Evolutionary conservation across 1,140 invertebrate genomes (phyloP).

Genomic region (Drosophila lacteicornis): DNA sequence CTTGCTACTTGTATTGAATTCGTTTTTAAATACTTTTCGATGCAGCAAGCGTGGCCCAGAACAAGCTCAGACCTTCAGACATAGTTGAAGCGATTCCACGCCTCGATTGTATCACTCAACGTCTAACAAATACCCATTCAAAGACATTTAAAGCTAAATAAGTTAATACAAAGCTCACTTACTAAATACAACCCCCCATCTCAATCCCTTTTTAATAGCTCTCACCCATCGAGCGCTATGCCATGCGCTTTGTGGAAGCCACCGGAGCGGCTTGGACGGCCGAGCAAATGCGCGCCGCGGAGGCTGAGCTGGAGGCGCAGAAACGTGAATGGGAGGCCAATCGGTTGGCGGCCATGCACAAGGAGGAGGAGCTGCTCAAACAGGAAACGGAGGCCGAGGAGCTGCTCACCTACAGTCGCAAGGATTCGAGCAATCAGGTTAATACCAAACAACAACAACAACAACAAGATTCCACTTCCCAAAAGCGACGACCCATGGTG

Average conservation of each 20-base stretch:
- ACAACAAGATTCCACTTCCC: slow-evolving; percentile 58
- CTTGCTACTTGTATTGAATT: slow-evolving; percentile 31
- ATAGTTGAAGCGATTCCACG: slow-evolving; percentile 81
- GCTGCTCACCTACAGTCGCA: slow-evolving; percentile 89
- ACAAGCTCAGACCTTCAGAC: slow-evolving; percentile 74
- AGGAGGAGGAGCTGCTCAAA: slow-evolving; percentile 89
- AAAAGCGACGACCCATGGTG: slow-evolving; percentile 34
- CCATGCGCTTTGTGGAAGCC: slow-evolving; percentile 95
- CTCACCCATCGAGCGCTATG: slow-evolving; percentile 96
- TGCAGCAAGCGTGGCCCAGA: slow-evolving; percentile 59
- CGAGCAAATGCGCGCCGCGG: slow-evolving; percentile 94
- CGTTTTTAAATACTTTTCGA: slow-evolving; percentile 31
- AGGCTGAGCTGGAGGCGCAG: slow-evolving; percentile 95
- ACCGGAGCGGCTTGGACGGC: slow-evolving; percentile 93
- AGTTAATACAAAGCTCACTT: neutral
- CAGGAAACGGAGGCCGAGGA: slow-evolving; percentile 88
- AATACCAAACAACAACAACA: slow-evolving; percentile 85
- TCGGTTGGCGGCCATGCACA: slow-evolving; percentile 90
- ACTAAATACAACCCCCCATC: slow-evolving; percentile 23
- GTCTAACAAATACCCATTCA: slow-evolving; percentile 40
- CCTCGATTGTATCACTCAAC: slow-evolving; percentile 84
- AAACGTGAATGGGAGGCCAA: slow-evolving; percentile 98
- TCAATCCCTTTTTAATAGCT: slow-evolving; percentile 87
- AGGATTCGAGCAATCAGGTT: slow-evolving; percentile 93
- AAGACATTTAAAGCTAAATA: too few species aligned